Evolutionary conservation across 2,113 vertebrate species (phyloP).

Genomic region (Dromiciops gliroides): DNA sequence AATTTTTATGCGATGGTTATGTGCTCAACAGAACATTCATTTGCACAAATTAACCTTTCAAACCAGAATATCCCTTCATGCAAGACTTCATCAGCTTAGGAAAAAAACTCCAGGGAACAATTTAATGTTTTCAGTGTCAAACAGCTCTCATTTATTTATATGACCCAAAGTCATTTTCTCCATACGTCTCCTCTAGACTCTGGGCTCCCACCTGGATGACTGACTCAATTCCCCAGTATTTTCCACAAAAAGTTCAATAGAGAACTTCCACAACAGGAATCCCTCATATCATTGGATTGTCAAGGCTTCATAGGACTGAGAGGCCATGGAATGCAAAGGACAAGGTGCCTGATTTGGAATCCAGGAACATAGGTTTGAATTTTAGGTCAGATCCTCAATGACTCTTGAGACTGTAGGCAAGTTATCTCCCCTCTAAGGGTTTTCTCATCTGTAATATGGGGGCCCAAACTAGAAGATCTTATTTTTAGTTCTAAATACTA

Average conservation of each 20-base stretch:
- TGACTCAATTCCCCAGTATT: neutral
- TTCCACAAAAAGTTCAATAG: neutral
- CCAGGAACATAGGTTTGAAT: neutral
- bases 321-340: neutral
- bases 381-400: neutral
- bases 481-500: neutral
- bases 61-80: constrained; percentile 53
- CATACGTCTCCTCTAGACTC: neutral
- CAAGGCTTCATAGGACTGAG: neutral
- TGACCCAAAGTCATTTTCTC: neutral
- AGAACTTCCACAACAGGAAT: neutral
- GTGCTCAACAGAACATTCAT: constrained; percentile 13
- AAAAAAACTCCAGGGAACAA: neutral
- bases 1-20: constrained; percentile 36
- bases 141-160: neutral
- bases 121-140: neutral
- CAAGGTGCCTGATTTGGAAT: neutral
- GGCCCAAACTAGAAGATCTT: too few species aligned
- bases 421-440: too few species aligned
- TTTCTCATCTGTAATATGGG: neutral
- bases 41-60: constrained; percentile 76
- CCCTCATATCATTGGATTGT: neutral
- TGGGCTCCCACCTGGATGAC: neutral
- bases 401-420: too few species aligned
- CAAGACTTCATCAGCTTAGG: constrained; percentile 39